Evolutionary conservation across 2,888 invertebrate genomes (phyloP), one percentile per base, ranked within the genome.

Genomic region (Mechanitis mazaeus): DNA sequence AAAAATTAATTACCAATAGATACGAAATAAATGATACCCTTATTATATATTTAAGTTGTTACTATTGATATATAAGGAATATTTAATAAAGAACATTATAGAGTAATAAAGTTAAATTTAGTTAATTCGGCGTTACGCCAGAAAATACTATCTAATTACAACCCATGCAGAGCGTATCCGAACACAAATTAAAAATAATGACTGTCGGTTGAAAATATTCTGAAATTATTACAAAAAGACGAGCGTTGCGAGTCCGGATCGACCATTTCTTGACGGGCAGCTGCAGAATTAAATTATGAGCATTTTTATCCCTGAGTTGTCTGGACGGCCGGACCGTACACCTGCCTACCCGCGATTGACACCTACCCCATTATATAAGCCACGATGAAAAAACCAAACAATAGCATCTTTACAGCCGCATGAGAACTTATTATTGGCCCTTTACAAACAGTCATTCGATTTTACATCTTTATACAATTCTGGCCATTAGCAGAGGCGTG

Each of bases 351-450:
- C 77, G 73, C 85, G 87, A 86, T 85, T 87, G 88, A 90, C 89
- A 89, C 89, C 87, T 87, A 84, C 83, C 87, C 87, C 80, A 88
- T 88, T 87, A 87, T 86, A 79, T 75, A 74, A 72, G 76, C 78
- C 76, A 76, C 75, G 77, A 80, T 77, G 75, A 86, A 85, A 86
- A 87, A 85, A 86, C 73, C 74, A 73, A 84, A 89, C 89, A 90
- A 88, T 83, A 78, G 82, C 72, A 73, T 79, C 78, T 83, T 85
- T 79, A 79, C 86, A 86, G 84, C 79, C 89, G 81, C 83, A 83
- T 87, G 86, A 85, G 87, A 87, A 87, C 83, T 85, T 87, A 88
- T 88, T 86, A 89, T 89, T 88, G 83, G 87, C 83, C 83, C 77
- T 83, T 81, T 84, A 87, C 83, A 84, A 83, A 76, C 75, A 79